Evolutionary conservation across 1,140 invertebrate genomes (phyloP).

Genomic region (Gonioctena quinquepunctata): DNA sequence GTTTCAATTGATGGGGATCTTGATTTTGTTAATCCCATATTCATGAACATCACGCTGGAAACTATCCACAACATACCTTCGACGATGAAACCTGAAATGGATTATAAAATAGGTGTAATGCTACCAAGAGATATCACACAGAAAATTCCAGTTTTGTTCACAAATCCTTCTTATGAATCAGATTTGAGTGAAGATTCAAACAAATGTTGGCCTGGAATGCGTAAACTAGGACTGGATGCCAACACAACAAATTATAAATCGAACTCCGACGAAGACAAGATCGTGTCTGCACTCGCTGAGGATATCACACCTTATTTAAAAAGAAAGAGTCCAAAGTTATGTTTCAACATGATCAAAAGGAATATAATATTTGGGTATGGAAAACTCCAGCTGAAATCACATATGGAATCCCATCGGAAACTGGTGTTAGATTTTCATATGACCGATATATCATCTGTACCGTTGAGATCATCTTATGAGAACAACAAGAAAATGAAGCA

Average conservation of each 20-base stretch:
- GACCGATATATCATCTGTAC: background rate
- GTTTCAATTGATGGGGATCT: conserved; percentile 28
- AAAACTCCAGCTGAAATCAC: conserved; percentile 21
- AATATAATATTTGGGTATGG: conserved; percentile 30
- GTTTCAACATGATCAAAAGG: conserved; percentile 41
- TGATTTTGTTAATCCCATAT: conserved; percentile 2
- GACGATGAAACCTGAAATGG: conserved; percentile 34
- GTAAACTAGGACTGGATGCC: conserved; percentile 23
- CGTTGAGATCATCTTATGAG: background rate
- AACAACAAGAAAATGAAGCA: background rate
- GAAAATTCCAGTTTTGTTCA: conserved; percentile 18
- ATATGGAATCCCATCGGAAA: conserved; percentile 30
- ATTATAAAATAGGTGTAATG: conserved; percentile 32
- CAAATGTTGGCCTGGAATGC: conserved; percentile 38
- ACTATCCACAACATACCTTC: conserved; percentile 40
- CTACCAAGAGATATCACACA: conserved; percentile 22
- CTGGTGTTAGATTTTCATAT: conserved; percentile 39
- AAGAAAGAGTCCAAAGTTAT: conserved; percentile 21
- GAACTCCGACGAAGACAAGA: conserved; percentile 21
- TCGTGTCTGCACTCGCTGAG: conserved; percentile 24
- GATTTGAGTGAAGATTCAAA: conserved; percentile 1
- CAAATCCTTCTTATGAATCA: conserved; percentile 14
- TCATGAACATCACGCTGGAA: conserved; percentile 42
- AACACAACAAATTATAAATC: conserved; percentile 33
- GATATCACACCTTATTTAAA: background rate